These are phyloP conservation scores for Phrynocephalus vlangalii DNA, from an alignment of 2,797 vertebrate species.

Conservation along the genomic window DNA sequence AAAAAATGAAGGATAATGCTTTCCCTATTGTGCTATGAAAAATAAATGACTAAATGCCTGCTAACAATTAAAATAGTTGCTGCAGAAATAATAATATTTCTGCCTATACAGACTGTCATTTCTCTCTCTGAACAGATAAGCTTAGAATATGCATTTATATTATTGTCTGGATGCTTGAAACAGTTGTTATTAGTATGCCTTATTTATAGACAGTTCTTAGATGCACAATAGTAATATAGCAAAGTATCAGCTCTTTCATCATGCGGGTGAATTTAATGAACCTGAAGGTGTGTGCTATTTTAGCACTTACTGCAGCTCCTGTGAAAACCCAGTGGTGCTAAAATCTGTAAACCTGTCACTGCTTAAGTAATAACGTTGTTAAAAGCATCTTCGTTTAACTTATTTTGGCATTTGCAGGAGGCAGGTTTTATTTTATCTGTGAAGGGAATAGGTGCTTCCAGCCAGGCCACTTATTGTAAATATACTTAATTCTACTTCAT, in stretches of 20 bases:
- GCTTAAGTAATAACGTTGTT: slow-evolving; percentile 85
- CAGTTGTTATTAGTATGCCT: slow-evolving; percentile 80
- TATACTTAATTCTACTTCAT: slow-evolving; percentile 83
- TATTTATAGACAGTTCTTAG: slow-evolving; percentile 82
- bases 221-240: slow-evolving; percentile 79
- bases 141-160: slow-evolving; percentile 76
- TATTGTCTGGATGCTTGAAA: slow-evolving; percentile 78
- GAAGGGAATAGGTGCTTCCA: slow-evolving; percentile 79
- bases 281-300: slow-evolving; percentile 95
- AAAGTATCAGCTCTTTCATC: slow-evolving; percentile 85
- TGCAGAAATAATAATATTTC: slow-evolving; percentile 28
- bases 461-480: slow-evolving; percentile 81
- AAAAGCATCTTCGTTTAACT: slow-evolving; percentile 87
- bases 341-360: slow-evolving; percentile 89
- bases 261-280: slow-evolving; percentile 86
- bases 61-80: slow-evolving; percentile 55
- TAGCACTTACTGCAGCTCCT: slow-evolving; percentile 87
- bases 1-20: slow-evolving; percentile 54
- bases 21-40: slow-evolving; percentile 66
- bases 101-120: slow-evolving; percentile 51
- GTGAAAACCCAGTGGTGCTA: slow-evolving; percentile 88
- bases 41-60: slow-evolving; percentile 63
- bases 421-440: slow-evolving; percentile 81
- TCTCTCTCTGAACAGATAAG: slow-evolving; percentile 68
- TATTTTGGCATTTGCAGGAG: slow-evolving; percentile 79